Percentiles rank a stretch among this genome's conserved stretches.
These are phyloP conservation scores for Drosophila bunnanda DNA, from an alignment of 2,888 invertebrate genomes.

Conservation along the genomic window DNA sequence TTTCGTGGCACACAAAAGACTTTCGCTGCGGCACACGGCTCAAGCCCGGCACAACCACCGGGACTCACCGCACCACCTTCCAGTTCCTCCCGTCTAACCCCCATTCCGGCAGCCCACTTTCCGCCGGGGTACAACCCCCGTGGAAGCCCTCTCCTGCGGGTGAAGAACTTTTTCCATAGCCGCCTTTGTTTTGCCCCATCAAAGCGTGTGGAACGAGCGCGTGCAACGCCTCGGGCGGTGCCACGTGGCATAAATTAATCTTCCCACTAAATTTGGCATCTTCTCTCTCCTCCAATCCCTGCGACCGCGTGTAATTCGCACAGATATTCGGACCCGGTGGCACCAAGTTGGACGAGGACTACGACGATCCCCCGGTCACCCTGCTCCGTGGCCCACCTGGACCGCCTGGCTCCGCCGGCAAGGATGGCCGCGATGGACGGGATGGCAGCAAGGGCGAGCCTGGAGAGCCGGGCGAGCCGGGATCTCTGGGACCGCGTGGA, in stretches of 20 bases:
- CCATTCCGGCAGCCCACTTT: not conserved
- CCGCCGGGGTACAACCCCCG: conserved; percentile 14
- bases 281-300: conserved; percentile 36
- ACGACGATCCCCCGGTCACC: conserved; percentile 85
- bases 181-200: conserved; percentile 66
- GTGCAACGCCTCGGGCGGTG: conserved; percentile 59
- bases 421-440: conserved; percentile 84
- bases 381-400: conserved; percentile 88
- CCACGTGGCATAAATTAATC: conserved; percentile 77
- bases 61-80: conserved; percentile 21
- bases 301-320: conserved; percentile 23
- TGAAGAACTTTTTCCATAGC: conserved; percentile 37
- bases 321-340: conserved; percentile 85
- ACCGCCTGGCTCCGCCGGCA: conserved; percentile 86
- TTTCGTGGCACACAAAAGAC: conserved; percentile 75
- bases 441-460: conserved; percentile 86
- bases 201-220: conserved; percentile 59
- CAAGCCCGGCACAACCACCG: conserved; percentile 18
- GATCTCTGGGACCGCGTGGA: conserved; percentile 91
- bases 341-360: conserved; percentile 84
- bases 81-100: conserved; percentile 3
- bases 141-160: conserved; percentile 22
- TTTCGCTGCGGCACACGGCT: conserved; percentile 68
- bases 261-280: conserved; percentile 65
- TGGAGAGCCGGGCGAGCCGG: conserved; percentile 92